These are phyloP conservation scores for Tethea ocularis DNA, from an alignment of 2,888 invertebrate genomes.

Conservation along the genomic window DNA sequence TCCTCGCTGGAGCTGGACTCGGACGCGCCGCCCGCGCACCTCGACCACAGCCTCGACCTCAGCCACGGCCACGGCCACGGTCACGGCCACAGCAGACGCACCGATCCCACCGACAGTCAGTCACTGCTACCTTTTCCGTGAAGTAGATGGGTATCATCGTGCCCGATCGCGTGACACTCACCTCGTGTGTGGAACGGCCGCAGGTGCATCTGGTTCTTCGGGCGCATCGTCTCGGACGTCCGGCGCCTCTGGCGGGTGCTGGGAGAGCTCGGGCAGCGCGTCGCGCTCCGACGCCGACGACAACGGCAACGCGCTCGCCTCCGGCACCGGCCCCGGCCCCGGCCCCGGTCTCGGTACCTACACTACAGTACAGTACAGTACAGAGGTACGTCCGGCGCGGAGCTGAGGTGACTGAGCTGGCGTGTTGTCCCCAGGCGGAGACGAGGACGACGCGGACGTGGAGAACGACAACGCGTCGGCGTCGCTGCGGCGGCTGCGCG, in stretches of 20 bases:
- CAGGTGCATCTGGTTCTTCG: constrained; percentile 16
- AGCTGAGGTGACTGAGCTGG: not conserved
- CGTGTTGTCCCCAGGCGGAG: not conserved
- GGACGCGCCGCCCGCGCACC: constrained; percentile 49
- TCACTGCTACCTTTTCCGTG: too few relatives aligned
- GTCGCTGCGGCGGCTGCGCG: constrained; percentile 67
- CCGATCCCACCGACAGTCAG: constrained; percentile 44
- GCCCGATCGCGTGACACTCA: too few relatives aligned
- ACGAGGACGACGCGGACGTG: constrained; percentile 38
- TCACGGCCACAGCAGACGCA: constrained; percentile 43
- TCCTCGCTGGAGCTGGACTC: constrained; percentile 69
- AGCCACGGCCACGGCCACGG: constrained; percentile 16
- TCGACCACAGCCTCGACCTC: constrained; percentile 36
- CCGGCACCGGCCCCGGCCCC: constrained; percentile 12
- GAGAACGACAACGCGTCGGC: constrained; percentile 62
- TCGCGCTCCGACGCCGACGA: constrained; percentile 51
- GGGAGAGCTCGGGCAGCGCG: constrained; percentile 47
- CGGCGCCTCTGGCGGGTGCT: constrained; percentile 29
- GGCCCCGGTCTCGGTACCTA: not conserved
- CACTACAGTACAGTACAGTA: too few relatives aligned
- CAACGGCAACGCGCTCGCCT: constrained; percentile 55
- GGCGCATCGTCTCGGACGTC: constrained; percentile 20
- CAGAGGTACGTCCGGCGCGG: too few relatives aligned
- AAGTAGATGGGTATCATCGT: too few relatives aligned
- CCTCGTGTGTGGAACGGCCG: too few relatives aligned